Conservation (phyloP, 2,888 invertebrate species). For the Papilio gigon region DNA sequence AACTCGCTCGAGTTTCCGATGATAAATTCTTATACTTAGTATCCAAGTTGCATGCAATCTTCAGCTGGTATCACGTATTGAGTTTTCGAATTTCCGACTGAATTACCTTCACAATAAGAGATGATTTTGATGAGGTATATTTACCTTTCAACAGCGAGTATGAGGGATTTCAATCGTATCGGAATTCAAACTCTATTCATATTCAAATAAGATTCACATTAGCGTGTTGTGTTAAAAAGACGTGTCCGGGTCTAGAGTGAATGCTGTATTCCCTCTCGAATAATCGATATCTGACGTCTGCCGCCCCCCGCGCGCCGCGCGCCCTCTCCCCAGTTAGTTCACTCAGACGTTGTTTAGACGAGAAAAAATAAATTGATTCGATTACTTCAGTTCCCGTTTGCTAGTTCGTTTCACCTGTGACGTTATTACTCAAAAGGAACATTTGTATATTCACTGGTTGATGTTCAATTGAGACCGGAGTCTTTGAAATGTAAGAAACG, state of each 20-base stretch:
- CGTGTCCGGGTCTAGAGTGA: constrained; percentile 65
- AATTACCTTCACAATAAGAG: constrained; percentile 30
- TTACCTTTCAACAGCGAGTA: constrained; percentile 55
- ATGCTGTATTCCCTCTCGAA: constrained; percentile 77
- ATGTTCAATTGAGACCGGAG: constrained; percentile 35
- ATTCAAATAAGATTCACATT: constrained; percentile 57
- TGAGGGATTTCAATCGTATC: constrained; percentile 59
- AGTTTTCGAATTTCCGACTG: constrained; percentile 45
- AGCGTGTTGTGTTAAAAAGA: constrained; percentile 58
- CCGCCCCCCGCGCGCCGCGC: constrained; percentile 57
- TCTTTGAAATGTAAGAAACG: constrained; percentile 16
- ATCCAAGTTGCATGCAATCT: constrained; percentile 62
- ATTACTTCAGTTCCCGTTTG: constrained; percentile 47
- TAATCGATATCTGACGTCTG: constrained; percentile 83
- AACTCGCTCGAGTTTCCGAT: constrained; percentile 45
- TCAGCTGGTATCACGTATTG: constrained; percentile 63
- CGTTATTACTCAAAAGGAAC: constrained; percentile 35
- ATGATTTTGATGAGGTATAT: constrained; percentile 29
- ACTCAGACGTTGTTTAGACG: constrained; percentile 48
- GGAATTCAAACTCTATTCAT: constrained; percentile 55
- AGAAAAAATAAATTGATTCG: constrained; percentile 51
- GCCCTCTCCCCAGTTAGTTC: constrained; percentile 50
- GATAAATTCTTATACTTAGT: constrained; percentile 41
- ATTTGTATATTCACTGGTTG: constrained; percentile 42
- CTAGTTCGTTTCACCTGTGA: constrained; percentile 40